phyloP scores from a whole-genome alignment of 2,888 invertebrate genomes.

The Micoletzkya japonica region DNA sequence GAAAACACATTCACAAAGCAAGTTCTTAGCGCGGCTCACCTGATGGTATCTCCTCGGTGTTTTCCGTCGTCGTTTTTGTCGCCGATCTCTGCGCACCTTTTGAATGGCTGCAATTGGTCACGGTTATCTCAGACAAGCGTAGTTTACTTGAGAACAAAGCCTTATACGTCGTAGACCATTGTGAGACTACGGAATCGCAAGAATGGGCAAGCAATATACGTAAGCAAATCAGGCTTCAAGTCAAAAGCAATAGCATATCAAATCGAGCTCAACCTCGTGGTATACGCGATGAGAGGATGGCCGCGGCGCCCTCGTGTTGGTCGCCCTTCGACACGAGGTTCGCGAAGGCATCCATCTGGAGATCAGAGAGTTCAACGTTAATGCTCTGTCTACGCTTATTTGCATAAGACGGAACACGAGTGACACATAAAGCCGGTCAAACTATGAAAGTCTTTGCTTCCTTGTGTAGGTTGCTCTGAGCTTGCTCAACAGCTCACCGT shows the following conservation, averaged over 20 bases:
- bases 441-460: not conserved
- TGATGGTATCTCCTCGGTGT: conserved; percentile 26
- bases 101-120: not conserved
- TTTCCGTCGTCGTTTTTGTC: conserved; percentile 23
- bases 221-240: not conserved
- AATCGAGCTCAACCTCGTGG: too few species aligned
- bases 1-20: too few species aligned
- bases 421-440: not conserved
- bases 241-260: too few species aligned
- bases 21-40: too few species aligned
- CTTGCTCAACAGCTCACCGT: conserved; percentile 42
- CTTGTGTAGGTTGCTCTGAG: not conserved
- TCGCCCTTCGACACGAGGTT: conserved; percentile 51
- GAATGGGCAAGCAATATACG: not conserved
- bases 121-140: too few species aligned
- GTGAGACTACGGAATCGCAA: too few species aligned
- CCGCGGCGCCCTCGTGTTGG: conserved; percentile 52
- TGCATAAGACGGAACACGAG: not conserved
- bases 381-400: not conserved
- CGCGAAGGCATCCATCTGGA: conserved; percentile 56
- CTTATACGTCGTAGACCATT: too few species aligned
- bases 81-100: conserved; percentile 9
- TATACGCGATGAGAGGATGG: conserved; percentile 33
- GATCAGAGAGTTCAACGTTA: not conserved
- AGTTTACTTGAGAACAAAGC: too few species aligned